Conservation (phyloP, 1,140 invertebrate species). For the Drosophila athabasca region DNA sequence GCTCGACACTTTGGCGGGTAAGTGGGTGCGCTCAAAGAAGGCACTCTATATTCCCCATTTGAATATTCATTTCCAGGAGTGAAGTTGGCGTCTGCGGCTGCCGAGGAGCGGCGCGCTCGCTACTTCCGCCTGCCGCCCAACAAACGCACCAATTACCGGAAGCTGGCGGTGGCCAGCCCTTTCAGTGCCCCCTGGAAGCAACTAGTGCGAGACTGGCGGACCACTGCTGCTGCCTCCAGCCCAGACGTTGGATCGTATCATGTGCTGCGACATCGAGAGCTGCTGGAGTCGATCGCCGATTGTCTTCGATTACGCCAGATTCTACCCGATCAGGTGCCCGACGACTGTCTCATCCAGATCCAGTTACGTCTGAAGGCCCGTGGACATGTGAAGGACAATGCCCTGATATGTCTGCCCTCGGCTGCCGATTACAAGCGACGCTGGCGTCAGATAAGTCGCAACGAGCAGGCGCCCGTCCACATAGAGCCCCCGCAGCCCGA, state of each 20-base stretch:
- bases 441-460: constrained; percentile 79
- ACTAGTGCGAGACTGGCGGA: constrained; percentile 89
- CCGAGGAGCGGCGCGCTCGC: constrained; percentile 84
- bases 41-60: no score
- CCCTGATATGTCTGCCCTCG: constrained; percentile 88
- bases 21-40: constrained; percentile 8
- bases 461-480: constrained; percentile 81
- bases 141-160: constrained; percentile 92
- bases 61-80: constrained; percentile 19
- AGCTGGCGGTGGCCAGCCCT: constrained; percentile 90
- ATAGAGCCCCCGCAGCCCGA: constrained; percentile 86
- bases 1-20: constrained; percentile 89
- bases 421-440: constrained; percentile 85
- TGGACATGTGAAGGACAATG: constrained; percentile 85
- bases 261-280: constrained; percentile 85
- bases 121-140: constrained; percentile 92
- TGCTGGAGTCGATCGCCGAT: constrained; percentile 73
- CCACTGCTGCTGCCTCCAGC: constrained; percentile 30
- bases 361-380: constrained; percentile 84
- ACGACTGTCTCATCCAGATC: constrained; percentile 85
- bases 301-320: constrained; percentile 71
- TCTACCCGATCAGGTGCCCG: constrained; percentile 28
- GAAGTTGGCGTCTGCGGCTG: constrained; percentile 52
- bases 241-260: constrained; percentile 75
- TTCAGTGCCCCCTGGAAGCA: constrained; percentile 90